These are phyloP conservation scores for Coelopa pilipes DNA, from an alignment of 2,888 invertebrate genomes.

Conservation along the genomic window DNA sequence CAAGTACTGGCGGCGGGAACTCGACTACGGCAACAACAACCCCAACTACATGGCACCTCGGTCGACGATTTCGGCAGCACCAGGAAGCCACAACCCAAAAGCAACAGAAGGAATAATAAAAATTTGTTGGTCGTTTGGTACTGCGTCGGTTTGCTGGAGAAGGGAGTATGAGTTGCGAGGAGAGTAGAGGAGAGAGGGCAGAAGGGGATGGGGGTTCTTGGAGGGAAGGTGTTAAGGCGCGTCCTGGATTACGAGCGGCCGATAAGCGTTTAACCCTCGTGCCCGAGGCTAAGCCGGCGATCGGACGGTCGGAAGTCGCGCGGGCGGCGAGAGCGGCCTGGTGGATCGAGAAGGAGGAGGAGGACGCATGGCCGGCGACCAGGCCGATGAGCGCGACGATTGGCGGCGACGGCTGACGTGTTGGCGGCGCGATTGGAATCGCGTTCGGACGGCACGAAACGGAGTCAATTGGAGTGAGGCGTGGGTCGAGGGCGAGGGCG, in stretches of 20 bases:
- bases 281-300: background rate
- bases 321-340: too few species aligned
- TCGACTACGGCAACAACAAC: background rate
- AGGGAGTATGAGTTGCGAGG: too few species aligned
- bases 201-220: background rate
- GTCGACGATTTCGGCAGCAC: background rate
- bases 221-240: background rate
- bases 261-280: slow-evolving; percentile 8
- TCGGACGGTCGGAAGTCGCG: background rate
- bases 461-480: too few species aligned
- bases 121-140: background rate
- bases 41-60: slow-evolving; percentile 24
- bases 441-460: too few species aligned
- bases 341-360: too few species aligned
- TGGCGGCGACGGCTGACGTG: slow-evolving; percentile 2
- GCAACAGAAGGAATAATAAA: background rate
- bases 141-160: too few species aligned
- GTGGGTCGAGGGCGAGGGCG: background rate
- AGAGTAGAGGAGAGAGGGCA: too few species aligned
- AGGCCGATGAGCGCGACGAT: background rate
- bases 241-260: background rate
- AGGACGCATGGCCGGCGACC: background rate
- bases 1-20: slow-evolving; percentile 13
- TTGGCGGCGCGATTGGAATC: slow-evolving; percentile 1
- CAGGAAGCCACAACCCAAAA: too few species aligned